Evolutionary conservation across 2,888 invertebrate species (phyloP), one percentile per base, ranked within the genome.

Genomic region (Parelbella ahira): DNA sequence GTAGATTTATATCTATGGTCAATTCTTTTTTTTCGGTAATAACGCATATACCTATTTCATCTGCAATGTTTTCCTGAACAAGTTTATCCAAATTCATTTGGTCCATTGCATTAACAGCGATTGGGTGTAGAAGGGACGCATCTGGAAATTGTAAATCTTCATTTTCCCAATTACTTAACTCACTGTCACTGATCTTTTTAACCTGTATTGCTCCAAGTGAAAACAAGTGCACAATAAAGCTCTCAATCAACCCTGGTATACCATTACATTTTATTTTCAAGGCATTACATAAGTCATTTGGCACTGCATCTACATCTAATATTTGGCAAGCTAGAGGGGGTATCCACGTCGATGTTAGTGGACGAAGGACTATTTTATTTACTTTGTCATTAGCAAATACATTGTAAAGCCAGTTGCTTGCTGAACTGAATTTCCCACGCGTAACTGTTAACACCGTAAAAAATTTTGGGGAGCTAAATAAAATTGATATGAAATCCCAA

Each of bases 251-350:
- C 4, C 90, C 89, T 1, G 90, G 89, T 50, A 79, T 62, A 13
- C 88, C 88, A 48, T 81, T 78, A 51, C 89, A 89, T 61, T 81
- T 87, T 24, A 56, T 54, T 45, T 54, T 61, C 1, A 89, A 65
- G 19, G 88, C 82, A 60, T 75, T 71, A 44, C 89, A 83, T 36
- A 92, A 65, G 41, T 88, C 84, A 28, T 61, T 64, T 0, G 90
- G 86, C 9, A 91, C 88, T 1, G 88, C 91, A 30, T 77, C 67
- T 0, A 91, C 90, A 32, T 89, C 87, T 48, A 92, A 68, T 55
- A 91, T 82, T 68, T 91, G 90, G 50, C 92, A 92, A 13, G 90
- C 89, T 13, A 92, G 68, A 12, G 88, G 67, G 1, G 89, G 69
- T 27, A 90, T 70, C 64, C 76, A 75, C 1, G 62, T 51, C 0